Base-by-base conservation (phyloP, 2,797 vertebrate genomes). In the Furcifer pardalis region DNA sequence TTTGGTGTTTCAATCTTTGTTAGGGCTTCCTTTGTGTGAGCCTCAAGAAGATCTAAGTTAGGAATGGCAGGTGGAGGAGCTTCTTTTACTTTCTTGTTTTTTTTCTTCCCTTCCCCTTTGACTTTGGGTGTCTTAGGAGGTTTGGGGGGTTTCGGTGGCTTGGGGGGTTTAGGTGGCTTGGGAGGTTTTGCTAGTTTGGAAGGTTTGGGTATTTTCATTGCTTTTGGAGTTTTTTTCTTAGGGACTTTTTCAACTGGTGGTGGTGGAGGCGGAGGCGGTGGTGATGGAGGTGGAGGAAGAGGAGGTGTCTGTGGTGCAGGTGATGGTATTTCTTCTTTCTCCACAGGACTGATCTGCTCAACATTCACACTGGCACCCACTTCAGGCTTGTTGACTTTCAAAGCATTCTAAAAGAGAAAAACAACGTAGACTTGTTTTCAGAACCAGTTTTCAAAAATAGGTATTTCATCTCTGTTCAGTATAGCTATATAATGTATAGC, bases 1-100 rank as follows among this genome's bases (percentile, higher is more conserved):
- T 99, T 99, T 82, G 97, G 97, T 7, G 98, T 98, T 92, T 99
- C 98, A 66, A 98, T 98, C 95, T 99, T 99, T 90, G 97, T 98
- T 84, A 99, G 90, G 23, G 98, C 98, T 92, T 99, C 98, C 93
- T 99, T 99, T 0, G 98, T 98, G 81, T 99, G 98, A 46, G 98
- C 98, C 95, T 99, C 98, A 0, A 98, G 96, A 82, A 98, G 96
- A 78, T 98, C 97, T 0, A 99, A 96, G 89, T 98, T 97, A 15
- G 98, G 98, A 83, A 97, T 97, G 79, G 97, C 97, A 68, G 97
- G 97, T 0, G 97, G 95, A 0, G 95, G 93, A 0, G 93, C 88
- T 84, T 99, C 98, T 87, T 98, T 98, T 0, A 52, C 93, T 88
- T 98, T 99, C 94, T 98, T 99, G 1, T 95, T 96, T 93, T 98